Evolutionary conservation across 2,888 invertebrate genomes (phyloP).

Genomic region (Melinaea menophilus): DNA sequence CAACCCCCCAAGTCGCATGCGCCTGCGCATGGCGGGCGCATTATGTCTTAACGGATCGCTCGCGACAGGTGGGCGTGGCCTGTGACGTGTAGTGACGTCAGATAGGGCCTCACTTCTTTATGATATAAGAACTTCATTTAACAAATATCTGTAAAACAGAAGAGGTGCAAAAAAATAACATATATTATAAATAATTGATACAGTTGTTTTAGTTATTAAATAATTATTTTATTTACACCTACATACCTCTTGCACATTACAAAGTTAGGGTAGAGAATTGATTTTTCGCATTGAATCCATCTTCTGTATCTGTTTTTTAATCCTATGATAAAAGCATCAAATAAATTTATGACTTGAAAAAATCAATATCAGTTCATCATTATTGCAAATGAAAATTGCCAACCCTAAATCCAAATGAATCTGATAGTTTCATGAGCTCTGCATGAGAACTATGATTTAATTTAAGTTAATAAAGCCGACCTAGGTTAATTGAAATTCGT

Average conservation of each 20-base stretch:
- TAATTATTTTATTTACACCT: too few species aligned
- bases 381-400: slow-evolving; percentile 20
- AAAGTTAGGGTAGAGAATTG: too few species aligned
- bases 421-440: slow-evolving; percentile 46
- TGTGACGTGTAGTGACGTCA: slow-evolving; percentile 45
- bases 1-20: slow-evolving; percentile 55
- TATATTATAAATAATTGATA: too few species aligned
- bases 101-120: slow-evolving; percentile 20
- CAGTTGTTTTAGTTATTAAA: too few species aligned
- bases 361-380: too few species aligned
- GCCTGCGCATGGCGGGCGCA: slow-evolving; percentile 51
- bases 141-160: background rate
- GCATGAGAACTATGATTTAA: slow-evolving; percentile 66
- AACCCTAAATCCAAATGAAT: slow-evolving; percentile 48
- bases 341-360: too few species aligned
- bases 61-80: slow-evolving; percentile 73
- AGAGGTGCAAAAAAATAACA: too few species aligned
- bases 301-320: too few species aligned
- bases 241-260: too few species aligned
- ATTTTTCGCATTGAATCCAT: too few species aligned
- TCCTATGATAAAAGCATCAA: too few species aligned
- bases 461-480: slow-evolving; percentile 67
- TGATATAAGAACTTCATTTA: background rate
- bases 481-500: slow-evolving; percentile 70
- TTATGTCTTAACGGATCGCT: slow-evolving; percentile 69